Evolutionary conservation across 2,888 invertebrate species (phyloP), one percentile per base, ranked within the genome.

Genomic region (Harpalus rufipes): DNA sequence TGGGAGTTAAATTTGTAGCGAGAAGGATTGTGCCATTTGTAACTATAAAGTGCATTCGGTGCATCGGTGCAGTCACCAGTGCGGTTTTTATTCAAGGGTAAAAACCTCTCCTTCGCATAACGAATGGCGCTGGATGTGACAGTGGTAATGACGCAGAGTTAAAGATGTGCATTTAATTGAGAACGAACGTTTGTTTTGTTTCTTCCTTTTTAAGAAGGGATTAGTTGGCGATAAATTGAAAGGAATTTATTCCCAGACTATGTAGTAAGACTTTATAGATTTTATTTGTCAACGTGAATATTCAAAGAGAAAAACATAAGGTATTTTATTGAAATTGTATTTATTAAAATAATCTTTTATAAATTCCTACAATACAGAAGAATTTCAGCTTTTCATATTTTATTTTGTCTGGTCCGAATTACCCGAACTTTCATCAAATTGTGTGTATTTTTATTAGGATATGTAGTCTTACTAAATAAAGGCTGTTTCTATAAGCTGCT

Each of bases 131-230:
- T 78, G 78, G 21, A 56, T 78, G 56, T 78, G 78, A 78, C 78
- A 78, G 56, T 58, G 32, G 78, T 78, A 78, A 78, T 78, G 78
- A 58, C 21, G 68, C 68, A 14, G n/a, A 25, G 32, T 39, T 78
- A 78, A 78, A 78, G 56, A 78, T 78, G 78, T 78, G 78, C 78
- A 78, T 78, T 51, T 58, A 78, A 68, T 68, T 68, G 68, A 68
- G 68, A 68, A 68, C 44, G 10, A 51, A n/a, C 68, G 32, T 32
- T 14, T 32, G 63, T 32, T 68, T 68, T 68, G 68, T 68, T 68
- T 68, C 68, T 68, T 68, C 32, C 32, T 68, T 63, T 68, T 39
- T 68, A 68, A 68, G 68, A 68, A 7, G 68, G 68, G 68, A 68
- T 68, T 68, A 68, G n/a, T 68, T 68, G n/a, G 39, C 39, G n/a